Conservation (phyloP, 2,113 vertebrate genomes). For the Oxyura jamaicensis region DNA sequence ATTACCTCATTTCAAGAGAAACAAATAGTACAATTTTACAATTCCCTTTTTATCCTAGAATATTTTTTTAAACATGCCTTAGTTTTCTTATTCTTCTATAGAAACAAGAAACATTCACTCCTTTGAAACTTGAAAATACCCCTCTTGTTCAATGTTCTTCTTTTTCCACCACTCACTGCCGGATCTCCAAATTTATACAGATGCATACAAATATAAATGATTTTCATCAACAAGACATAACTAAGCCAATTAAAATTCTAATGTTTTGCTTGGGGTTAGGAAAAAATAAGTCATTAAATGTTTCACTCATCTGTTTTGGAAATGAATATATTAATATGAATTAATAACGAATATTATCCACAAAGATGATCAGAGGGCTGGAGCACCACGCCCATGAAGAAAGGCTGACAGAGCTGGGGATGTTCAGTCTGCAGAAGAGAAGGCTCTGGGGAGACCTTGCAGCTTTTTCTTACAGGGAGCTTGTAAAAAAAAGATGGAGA, state of each 20-base stretch:
- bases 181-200: neutral
- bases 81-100: neutral
- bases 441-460: no score
- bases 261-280: neutral
- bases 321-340: neutral
- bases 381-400: no score
- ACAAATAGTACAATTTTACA: neutral
- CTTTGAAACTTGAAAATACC: neutral
- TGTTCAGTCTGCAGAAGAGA: no score
- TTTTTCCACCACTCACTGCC: neutral
- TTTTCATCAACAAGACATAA: neutral
- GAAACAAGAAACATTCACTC: neutral
- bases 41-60: neutral
- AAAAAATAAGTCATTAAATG: neutral
- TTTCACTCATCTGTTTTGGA: neutral
- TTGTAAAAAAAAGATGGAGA: neutral
- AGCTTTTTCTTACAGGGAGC: no score
- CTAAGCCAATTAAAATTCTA: neutral
- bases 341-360: no score
- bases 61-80: neutral
- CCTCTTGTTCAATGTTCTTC: neutral
- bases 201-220: neutral
- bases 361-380: no score
- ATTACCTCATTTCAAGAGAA: neutral
- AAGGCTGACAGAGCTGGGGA: no score